Conservation (phyloP, 2,113 vertebrate genomes). For the Muntiacus reevesi region DNA sequence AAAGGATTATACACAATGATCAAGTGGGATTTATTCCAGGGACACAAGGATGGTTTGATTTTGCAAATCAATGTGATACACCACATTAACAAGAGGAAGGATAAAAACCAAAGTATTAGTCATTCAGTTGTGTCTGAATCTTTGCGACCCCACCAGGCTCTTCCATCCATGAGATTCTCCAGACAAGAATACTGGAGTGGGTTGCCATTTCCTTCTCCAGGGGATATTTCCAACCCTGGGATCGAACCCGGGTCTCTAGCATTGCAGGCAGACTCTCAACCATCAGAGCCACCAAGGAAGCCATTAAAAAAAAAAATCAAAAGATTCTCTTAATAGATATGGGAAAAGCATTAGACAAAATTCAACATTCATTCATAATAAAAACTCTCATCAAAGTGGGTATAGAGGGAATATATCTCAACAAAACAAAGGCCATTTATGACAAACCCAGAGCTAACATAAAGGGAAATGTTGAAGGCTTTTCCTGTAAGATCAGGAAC, state of each 20-base stretch:
- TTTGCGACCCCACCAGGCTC: neutral
- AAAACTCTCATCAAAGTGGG: neutral
- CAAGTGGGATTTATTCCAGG: neutral
- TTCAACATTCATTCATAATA: neutral
- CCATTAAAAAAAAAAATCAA: neutral
- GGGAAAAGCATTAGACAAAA: neutral
- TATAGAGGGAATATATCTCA: neutral
- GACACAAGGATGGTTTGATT: neutral
- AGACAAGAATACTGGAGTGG: neutral
- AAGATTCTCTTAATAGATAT: neutral
- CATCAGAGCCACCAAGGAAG: neutral
- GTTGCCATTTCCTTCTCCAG: neutral
- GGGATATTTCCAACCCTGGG: neutral
- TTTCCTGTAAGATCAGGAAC: neutral
- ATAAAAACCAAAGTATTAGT: neutral
- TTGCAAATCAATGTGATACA: neutral
- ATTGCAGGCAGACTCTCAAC: rapidly evolving
- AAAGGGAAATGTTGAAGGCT: neutral
- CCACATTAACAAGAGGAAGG: neutral
- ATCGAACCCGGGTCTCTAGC: rapidly evolving
- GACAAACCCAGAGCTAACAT: neutral
- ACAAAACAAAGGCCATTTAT: neutral
- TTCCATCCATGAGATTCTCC: neutral
- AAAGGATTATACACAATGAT: neutral
- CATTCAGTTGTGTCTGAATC: neutral